phyloP scores from a whole-genome alignment of 2,888 invertebrate genomes.

The Drosophila sordidapex region DNA sequence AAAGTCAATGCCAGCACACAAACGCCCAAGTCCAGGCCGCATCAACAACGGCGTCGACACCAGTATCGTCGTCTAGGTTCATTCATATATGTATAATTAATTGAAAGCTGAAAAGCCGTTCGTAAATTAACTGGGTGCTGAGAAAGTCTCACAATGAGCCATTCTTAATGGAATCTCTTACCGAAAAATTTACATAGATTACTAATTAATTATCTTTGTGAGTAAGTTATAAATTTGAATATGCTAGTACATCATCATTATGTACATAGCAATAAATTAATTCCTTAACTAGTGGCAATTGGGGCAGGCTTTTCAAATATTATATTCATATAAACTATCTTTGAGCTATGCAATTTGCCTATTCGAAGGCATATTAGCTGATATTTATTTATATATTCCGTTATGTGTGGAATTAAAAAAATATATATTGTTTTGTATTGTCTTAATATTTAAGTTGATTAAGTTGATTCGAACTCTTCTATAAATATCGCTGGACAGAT shows the following conservation, averaged over 20 bases:
- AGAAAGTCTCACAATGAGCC: slow-evolving; percentile 33
- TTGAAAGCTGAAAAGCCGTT: slow-evolving; percentile 40
- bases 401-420: not conserved
- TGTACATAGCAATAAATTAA: not conserved
- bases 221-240: slow-evolving; percentile 6
- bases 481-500: not conserved
- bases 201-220: slow-evolving; percentile 36
- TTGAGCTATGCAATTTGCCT: not conserved
- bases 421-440: accelerated
- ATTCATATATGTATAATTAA: slow-evolving; percentile 54
- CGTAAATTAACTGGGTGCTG: slow-evolving; percentile 44
- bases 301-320: not conserved
- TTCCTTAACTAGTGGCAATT: not conserved
- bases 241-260: not conserved
- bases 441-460: not conserved
- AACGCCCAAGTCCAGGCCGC: slow-evolving; percentile 25
- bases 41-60: slow-evolving; percentile 30
- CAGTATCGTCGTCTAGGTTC: slow-evolving; percentile 28
- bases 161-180: slow-evolving; percentile 30
- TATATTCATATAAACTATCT: not conserved
- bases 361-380: not conserved
- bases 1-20: slow-evolving; percentile 67
- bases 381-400: not conserved
- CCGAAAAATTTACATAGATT: slow-evolving; percentile 42
- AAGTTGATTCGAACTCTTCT: not conserved